A percentile compares a stretch with the other conserved stretches of the same genome.
Evolutionary conservation across 1,140 invertebrate species (phyloP).

Genomic region (Leptinotarsa texana): DNA sequence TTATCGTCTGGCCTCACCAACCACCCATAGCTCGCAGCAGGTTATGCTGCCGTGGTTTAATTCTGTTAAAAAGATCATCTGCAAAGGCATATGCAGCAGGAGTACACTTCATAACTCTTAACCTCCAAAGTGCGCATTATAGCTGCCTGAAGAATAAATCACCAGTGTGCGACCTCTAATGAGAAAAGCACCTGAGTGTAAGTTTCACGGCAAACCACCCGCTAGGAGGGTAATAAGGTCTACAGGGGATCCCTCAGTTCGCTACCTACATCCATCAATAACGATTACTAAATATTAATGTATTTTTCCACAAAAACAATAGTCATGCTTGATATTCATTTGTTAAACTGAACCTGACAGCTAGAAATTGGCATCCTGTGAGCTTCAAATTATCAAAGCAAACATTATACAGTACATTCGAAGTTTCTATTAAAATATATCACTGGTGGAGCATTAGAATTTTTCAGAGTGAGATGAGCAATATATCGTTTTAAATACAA

Average conservation of each 20-base stretch:
- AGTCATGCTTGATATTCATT: slow-evolving; percentile 33
- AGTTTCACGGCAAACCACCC: slow-evolving; percentile 45
- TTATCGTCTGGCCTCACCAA: slow-evolving; percentile 16
- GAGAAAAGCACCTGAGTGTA: slow-evolving; percentile 42
- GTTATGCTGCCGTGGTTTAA: slow-evolving; percentile 41
- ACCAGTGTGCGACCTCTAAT: slow-evolving; percentile 40
- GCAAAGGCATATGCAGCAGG: slow-evolving; percentile 17
- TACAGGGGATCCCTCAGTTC: slow-evolving; percentile 40
- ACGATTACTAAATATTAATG: slow-evolving; percentile 44
- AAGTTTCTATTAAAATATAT: no score
- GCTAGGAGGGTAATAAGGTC: slow-evolving; percentile 48
- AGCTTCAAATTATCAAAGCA: slow-evolving; percentile 1
- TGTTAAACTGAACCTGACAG: slow-evolving; percentile 30
- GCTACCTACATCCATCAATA: slow-evolving; percentile 50
- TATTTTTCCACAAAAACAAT: slow-evolving; percentile 33
- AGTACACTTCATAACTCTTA: slow-evolving; percentile 33
- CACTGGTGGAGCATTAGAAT: no score
- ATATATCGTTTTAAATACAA: no score
- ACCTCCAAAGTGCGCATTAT: slow-evolving; percentile 32
- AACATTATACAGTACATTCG: slow-evolving; percentile 2
- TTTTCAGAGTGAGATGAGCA: no score
- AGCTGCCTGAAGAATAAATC: slow-evolving; percentile 37
- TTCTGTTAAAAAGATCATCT: slow-evolving; percentile 43
- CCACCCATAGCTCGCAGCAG: slow-evolving; percentile 37
- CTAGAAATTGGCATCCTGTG: slow-evolving; percentile 24